phyloP scores from a whole-genome alignment of 2,113 vertebrate genomes.

The Atrichornis clamosus region DNA sequence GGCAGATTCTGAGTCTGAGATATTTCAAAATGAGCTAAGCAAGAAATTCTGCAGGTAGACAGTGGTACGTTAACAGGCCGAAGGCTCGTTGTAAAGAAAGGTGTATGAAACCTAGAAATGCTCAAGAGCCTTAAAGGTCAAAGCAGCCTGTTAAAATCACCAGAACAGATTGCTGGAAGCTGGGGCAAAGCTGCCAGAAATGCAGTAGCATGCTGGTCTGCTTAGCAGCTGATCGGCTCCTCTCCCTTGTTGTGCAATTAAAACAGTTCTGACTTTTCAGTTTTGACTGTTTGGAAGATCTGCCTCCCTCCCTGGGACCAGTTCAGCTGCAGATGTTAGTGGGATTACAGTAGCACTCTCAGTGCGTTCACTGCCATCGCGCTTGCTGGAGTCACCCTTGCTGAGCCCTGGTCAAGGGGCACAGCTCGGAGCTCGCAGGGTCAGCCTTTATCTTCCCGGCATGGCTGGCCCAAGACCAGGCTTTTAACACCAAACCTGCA shows the following conservation, averaged over 20 bases:
- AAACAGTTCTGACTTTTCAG: background rate
- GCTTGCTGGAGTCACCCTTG: background rate
- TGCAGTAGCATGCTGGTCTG: background rate
- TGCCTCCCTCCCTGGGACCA: background rate
- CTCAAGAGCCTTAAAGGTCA: conserved; percentile 1
- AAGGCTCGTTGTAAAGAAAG: background rate
- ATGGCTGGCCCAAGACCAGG: background rate
- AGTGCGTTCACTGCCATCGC: accelerated
- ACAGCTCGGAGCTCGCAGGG: background rate
- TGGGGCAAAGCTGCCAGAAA: background rate
- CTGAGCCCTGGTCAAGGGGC: background rate
- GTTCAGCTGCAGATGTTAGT: background rate
- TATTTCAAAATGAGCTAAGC: background rate
- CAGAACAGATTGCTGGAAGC: background rate
- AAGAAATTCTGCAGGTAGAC: background rate
- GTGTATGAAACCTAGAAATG: background rate
- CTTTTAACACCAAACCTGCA: background rate
- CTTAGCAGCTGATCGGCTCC: background rate
- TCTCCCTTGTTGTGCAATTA: background rate
- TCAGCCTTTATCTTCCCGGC: background rate
- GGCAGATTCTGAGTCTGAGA: background rate
- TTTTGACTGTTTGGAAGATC: background rate
- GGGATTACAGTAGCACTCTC: background rate
- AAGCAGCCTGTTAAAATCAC: background rate
- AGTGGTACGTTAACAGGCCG: background rate